These are phyloP conservation scores for Zeus faber DNA, from an alignment of 2,113 vertebrate genomes.

Conservation along the genomic window DNA sequence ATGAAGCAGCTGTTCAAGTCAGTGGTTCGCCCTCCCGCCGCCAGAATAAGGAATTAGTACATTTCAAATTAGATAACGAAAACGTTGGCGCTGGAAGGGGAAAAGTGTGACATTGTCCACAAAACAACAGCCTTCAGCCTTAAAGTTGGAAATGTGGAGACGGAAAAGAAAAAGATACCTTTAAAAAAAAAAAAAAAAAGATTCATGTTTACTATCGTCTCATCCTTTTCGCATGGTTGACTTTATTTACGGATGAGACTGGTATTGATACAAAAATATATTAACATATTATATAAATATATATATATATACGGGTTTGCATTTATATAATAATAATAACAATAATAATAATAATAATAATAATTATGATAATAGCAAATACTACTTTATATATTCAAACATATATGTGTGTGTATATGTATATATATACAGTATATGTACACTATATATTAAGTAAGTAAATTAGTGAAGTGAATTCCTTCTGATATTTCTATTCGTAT, in stretches of 20 bases:
- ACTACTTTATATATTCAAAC: too few relatives aligned
- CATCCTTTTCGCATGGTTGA: slow-evolving; percentile 2
- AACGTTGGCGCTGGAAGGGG: slow-evolving; percentile 62
- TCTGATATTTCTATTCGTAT: slow-evolving; percentile 27
- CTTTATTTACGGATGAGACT: background rate
- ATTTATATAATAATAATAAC: background rate
- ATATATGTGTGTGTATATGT: too few relatives aligned
- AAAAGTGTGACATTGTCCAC: slow-evolving; percentile 58
- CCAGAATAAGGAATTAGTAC: slow-evolving; percentile 85
- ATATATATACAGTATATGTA: too few relatives aligned
- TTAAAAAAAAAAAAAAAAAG: slow-evolving; percentile 12
- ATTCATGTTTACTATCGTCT: background rate
- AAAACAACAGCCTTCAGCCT: slow-evolving; percentile 36
- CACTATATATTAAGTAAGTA: too few relatives aligned
- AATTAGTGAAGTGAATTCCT: slow-evolving; percentile 22
- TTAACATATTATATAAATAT: background rate
- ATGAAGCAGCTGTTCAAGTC: slow-evolving; percentile 89
- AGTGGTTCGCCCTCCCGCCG: slow-evolving; percentile 78
- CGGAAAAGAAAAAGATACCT: slow-evolving; percentile 9
- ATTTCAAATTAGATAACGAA: slow-evolving; percentile 86
- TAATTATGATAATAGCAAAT: background rate
- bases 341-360: background rate
- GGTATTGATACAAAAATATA: background rate
- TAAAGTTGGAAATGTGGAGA: slow-evolving; percentile 8
- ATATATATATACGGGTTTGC: background rate